Conservation (phyloP, 2,113 vertebrate species). For the Cyprinodon variegatus region DNA sequence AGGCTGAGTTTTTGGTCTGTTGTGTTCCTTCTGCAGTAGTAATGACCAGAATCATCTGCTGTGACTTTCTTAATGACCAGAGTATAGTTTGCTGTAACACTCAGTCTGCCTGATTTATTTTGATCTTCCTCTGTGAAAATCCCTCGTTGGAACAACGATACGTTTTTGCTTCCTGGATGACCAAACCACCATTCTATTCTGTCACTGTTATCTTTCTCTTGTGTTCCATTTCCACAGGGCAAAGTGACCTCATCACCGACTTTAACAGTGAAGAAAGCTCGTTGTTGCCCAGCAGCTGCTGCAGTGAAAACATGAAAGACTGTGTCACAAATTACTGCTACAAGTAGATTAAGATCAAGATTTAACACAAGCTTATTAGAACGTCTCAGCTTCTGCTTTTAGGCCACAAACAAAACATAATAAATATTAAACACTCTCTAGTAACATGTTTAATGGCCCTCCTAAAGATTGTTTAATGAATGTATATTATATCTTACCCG, state of each 20-base stretch:
- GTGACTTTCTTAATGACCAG: not conserved
- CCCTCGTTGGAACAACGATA: not conserved
- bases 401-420: too few species aligned
- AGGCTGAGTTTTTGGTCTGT: not conserved
- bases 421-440: not conserved
- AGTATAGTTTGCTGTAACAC: not conserved
- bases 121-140: not conserved
- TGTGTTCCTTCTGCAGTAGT: not conserved
- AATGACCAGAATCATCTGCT: not conserved
- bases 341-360: too few species aligned
- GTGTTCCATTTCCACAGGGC: too few species aligned
- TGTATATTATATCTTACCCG: conserved; percentile 18
- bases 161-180: not conserved
- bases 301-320: too few species aligned
- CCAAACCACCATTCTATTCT: too few species aligned
- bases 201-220: too few species aligned
- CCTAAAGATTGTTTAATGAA: not conserved
- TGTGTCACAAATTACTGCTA: too few species aligned
- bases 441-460: not conserved
- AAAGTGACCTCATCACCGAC: too few species aligned
- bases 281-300: too few species aligned
- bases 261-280: too few species aligned
- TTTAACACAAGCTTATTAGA: too few species aligned
- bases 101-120: not conserved
- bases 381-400: too few species aligned